Percentiles rank a stretch among this genome's conserved stretches.
These are phyloP conservation scores for Mesorhabditis belari DNA, from an alignment of 2,888 invertebrate species.

Conservation along the genomic window DNA sequence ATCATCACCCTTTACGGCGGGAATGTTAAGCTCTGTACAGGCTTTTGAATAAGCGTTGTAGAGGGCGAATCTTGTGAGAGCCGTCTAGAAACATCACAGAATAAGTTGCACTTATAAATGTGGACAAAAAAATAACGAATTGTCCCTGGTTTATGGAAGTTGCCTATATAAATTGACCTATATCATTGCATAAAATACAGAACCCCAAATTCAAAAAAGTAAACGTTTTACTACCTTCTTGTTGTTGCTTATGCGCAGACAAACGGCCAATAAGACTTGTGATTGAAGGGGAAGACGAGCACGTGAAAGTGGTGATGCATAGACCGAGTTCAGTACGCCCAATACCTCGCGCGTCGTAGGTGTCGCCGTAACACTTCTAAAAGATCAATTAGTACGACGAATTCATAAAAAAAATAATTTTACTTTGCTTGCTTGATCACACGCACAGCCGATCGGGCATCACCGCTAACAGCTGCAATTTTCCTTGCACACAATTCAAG, in stretches of 20 bases:
- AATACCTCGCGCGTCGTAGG: conserved; percentile 30
- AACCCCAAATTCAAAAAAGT: not conserved
- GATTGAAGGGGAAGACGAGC: conserved; percentile 39
- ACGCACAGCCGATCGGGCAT: conserved; percentile 84
- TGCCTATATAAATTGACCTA: not conserved
- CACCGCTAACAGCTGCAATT: conserved; percentile 87
- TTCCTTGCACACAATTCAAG: conserved; percentile 86
- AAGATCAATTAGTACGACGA: not conserved
- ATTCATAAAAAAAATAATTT: not conserved
- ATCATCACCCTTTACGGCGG: conserved; percentile 24
- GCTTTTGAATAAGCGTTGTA: conserved; percentile 25
- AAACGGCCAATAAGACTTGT: conserved; percentile 29
- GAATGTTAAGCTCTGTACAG: conserved; percentile 25
- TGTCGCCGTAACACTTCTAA: not conserved
- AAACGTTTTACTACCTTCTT: conserved; percentile 17
- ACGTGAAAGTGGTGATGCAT: conserved; percentile 38
- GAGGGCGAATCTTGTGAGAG: conserved; percentile 21
- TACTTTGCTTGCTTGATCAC: conserved; percentile 63
- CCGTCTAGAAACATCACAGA: conserved; percentile 8
- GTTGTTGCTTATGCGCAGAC: conserved; percentile 20
- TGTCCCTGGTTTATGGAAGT: not conserved
- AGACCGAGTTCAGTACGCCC: conserved; percentile 32
- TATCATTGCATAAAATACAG: not conserved
- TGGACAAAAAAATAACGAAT: not conserved
- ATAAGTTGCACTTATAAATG: too few species aligned